Percentiles rank a stretch among this genome's conserved stretches.
These are phyloP conservation scores for Ceratotherium simum DNA, from an alignment of 2,113 vertebrate species.

Conservation along the genomic window DNA sequence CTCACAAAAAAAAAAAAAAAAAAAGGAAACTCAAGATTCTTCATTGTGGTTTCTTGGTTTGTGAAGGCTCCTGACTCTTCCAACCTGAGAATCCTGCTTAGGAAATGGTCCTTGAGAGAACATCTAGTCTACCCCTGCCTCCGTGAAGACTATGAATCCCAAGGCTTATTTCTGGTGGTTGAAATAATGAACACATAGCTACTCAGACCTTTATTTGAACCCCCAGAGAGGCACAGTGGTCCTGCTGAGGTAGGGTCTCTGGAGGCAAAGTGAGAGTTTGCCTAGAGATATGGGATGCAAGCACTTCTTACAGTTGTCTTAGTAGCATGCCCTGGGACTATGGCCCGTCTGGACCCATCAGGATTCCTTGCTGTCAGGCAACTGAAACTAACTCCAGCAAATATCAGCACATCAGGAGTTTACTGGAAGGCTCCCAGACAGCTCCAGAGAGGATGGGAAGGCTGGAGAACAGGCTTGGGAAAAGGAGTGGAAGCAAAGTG, in stretches of 20 bases:
- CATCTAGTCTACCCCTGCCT: neutral
- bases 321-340: neutral
- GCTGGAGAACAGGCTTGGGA: neutral
- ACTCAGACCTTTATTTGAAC: neutral
- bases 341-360: neutral
- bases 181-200: neutral
- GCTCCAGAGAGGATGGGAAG: neutral
- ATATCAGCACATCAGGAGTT: constrained; percentile 4
- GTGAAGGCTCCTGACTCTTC: neutral
- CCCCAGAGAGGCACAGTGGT: neutral
- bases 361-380: neutral
- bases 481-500: neutral
- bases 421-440: constrained; percentile 2
- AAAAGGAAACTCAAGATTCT: neutral
- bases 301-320: neutral
- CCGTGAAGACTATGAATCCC: neutral
- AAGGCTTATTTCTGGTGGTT: neutral
- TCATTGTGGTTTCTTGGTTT: neutral
- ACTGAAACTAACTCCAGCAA: neutral
- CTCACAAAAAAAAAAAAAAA: neutral
- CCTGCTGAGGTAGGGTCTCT: neutral
- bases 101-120: neutral
- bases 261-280: neutral
- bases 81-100: neutral
- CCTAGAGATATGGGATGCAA: neutral